A percentile compares a stretch with the other conserved stretches of the same genome.
These are phyloP conservation scores for Otolemur crassicaudatus DNA, from an alignment of 2,797 vertebrate species.

Conservation along the genomic window DNA sequence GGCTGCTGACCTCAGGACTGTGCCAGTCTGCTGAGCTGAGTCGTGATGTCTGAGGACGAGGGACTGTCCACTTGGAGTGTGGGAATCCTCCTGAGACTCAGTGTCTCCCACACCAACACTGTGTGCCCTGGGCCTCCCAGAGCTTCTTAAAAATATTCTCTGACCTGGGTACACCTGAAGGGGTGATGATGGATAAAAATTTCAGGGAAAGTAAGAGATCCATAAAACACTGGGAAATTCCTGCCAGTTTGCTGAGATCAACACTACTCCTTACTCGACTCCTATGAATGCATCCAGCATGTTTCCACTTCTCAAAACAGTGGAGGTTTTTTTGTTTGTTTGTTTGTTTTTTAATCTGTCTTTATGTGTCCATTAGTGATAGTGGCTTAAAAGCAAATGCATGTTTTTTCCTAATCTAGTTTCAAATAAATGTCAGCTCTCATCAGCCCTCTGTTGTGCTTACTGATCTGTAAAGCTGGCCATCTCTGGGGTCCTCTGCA, in stretches of 20 bases:
- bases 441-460: background rate
- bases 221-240: background rate
- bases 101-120: too few relatives aligned
- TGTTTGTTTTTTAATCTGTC: too few relatives aligned
- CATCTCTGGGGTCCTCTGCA: background rate
- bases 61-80: accelerated
- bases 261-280: background rate
- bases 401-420: background rate
- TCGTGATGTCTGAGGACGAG: background rate
- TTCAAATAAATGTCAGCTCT: background rate
- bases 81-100: background rate
- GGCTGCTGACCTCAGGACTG: background rate
- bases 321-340: background rate
- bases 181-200: too few relatives aligned
- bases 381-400: background rate
- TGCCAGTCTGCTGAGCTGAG: accelerated
- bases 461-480: background rate
- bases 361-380: background rate
- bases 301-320: too few relatives aligned
- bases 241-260: background rate
- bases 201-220: too few relatives aligned
- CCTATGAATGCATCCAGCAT: accelerated
- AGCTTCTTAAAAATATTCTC: background rate
- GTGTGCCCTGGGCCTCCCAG: background rate
- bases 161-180: accelerated